Base-by-base conservation (phyloP, 2,113 vertebrate species). In the Hypanus sabinus region DNA sequence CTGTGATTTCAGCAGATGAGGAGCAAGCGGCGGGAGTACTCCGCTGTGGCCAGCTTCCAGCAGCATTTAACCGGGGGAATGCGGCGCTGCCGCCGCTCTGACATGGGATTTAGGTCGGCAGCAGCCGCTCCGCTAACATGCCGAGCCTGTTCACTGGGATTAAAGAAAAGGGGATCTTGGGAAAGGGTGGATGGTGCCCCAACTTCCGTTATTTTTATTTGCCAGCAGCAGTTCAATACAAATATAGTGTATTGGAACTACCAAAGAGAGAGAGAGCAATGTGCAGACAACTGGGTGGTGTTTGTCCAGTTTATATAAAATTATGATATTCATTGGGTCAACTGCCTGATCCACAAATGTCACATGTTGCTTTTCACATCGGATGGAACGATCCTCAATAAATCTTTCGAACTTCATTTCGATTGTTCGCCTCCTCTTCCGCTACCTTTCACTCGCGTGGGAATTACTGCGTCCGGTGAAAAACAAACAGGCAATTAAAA, bases 101-200 rank as follows among this genome's bases (percentile, higher is more conserved):
- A 12, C 11, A 16, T 12, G 12, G 27, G 57, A 27, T 14, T 5
- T 2, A 0, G 57, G 0, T 0, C 18, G 18, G 60, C 65, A 24
- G 14, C 62, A 14, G 0, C 90, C 70, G 18, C 33, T n/a, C 30
- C 0, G 57, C 85, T n/a, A 5, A 33, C 87, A 20, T n/a, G 11
- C 90, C 90, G 22, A 92, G 71, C 62, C 65, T 70, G 33, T 92
- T 88, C 71, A 71, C 33, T 92, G 68, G 90, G 68, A 70, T 92
- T 38, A 70, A 71, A 70, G 65, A 71, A 65, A 65, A 71, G 91
- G 36, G 91, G 91, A 93, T 73, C 20, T 73, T 93, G 91, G 70
- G 91, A 93, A 55, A 5, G 91, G 71, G 22, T 55, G 70, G 24
- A 55, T 73, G 36, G 36, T 46, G 36, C 70, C 65, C 68, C 0